Percentiles rank a stretch among this genome's conserved stretches.
Conservation (phyloP, 1,140 invertebrate species). For the Triops longicaudatus region DNA sequence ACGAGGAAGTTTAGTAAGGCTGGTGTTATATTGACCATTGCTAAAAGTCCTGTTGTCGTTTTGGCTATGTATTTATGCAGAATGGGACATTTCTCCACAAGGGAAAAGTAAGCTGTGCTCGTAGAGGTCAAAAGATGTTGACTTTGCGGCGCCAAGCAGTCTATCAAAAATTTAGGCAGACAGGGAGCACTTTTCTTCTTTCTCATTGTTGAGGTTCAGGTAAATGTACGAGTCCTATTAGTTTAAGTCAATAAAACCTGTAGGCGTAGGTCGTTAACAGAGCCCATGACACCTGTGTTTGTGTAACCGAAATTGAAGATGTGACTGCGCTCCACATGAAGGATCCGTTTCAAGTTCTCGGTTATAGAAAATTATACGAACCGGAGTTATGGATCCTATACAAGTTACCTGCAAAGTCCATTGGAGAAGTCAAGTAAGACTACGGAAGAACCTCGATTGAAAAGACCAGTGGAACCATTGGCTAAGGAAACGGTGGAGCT, state of each 20-base stretch:
- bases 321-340: neutral
- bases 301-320: neutral
- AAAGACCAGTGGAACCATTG: too few species aligned
- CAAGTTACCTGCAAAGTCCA: too few species aligned
- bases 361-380: too few species aligned
- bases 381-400: too few species aligned
- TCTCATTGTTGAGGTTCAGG: neutral
- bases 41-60: too few species aligned
- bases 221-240: neutral
- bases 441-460: neutral
- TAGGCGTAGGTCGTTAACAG: slow-evolving; percentile 2
- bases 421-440: neutral
- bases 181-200: neutral
- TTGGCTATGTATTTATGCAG: too few species aligned
- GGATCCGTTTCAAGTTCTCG: neutral
- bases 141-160: slow-evolving; percentile 9
- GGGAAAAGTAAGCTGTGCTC: too few species aligned
- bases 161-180: neutral
- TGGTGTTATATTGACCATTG: too few species aligned
- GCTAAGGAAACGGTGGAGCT: too few species aligned
- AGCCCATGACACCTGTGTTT: neutral
- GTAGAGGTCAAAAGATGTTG: neutral
- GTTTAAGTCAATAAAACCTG: neutral
- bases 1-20: too few species aligned
- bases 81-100: too few species aligned